phyloP scores from a whole-genome alignment of 2,113 vertebrate species.

The Piaya cayana region DNA sequence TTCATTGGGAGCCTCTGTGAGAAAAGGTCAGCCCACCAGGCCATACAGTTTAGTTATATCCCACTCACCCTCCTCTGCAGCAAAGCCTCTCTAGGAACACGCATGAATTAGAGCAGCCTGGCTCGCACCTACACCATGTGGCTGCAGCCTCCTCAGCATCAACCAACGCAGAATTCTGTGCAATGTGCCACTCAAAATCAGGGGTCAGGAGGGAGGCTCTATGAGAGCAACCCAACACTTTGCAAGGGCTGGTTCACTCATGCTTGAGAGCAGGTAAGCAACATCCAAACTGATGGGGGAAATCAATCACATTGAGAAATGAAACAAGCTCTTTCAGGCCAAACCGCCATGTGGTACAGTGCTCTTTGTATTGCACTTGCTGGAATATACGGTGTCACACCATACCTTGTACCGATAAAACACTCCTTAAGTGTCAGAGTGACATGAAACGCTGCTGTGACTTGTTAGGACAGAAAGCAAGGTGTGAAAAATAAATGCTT shows the following conservation, averaged over 20 bases:
- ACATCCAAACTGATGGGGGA: not conserved
- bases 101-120: not conserved
- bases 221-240: not conserved
- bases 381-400: not conserved
- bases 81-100: not conserved
- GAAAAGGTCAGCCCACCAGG: not conserved
- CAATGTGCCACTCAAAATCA: fast-evolving
- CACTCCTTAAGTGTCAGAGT: not conserved
- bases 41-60: not conserved
- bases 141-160: not conserved
- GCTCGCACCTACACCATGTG: fast-evolving
- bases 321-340: not conserved
- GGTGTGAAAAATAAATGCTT: not conserved
- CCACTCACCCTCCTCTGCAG: not conserved
- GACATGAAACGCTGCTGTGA: not conserved
- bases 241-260: not conserved
- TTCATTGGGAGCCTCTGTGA: not conserved
- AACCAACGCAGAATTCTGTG: fast-evolving
- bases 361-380: not conserved
- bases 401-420: not conserved
- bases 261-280: not conserved
- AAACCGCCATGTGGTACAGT: not conserved
- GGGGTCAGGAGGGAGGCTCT: not conserved
- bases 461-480: not conserved
- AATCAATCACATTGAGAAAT: not conserved